phyloP scores from a whole-genome alignment of 2,797 vertebrate genomes.

The Harpagifer antarcticus region DNA sequence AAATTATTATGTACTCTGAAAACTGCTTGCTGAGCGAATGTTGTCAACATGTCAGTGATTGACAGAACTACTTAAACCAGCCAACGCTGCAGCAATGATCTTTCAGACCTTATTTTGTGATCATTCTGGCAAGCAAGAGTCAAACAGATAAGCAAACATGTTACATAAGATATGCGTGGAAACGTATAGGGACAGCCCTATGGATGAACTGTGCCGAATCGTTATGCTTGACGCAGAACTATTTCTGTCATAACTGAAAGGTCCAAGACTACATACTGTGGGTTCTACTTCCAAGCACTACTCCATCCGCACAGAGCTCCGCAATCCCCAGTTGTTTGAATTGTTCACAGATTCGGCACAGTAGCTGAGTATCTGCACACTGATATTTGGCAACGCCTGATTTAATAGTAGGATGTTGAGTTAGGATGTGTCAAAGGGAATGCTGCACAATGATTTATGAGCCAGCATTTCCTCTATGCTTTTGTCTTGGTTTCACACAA shows the following conservation, averaged over 20 bases:
- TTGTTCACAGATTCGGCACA: conserved; percentile 67
- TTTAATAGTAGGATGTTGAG: conserved; percentile 78
- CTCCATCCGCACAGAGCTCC: conserved; percentile 56
- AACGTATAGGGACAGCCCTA: conserved; percentile 34
- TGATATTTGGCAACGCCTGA: conserved; percentile 74
- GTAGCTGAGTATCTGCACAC: conserved; percentile 60
- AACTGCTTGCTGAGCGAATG: conserved; percentile 78
- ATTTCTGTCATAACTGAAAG: conserved; percentile 56
- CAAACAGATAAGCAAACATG: conserved; percentile 55
- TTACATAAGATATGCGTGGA: conserved; percentile 41
- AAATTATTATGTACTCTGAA: conserved; percentile 82
- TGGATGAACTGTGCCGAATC: conserved; percentile 54
- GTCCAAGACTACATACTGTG: conserved; percentile 63
- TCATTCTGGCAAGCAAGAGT: conserved; percentile 64
- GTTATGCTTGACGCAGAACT: conserved; percentile 39
- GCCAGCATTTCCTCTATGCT: conserved; percentile 73
- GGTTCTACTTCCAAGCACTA: conserved; percentile 60
- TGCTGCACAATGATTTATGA: conserved; percentile 82
- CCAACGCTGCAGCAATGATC: conserved; percentile 72
- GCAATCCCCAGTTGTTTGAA: conserved; percentile 75
- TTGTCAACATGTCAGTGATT: conserved; percentile 79
- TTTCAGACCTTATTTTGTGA: conserved; percentile 72
- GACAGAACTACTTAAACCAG: conserved; percentile 83
- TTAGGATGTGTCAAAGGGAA: conserved; percentile 79
- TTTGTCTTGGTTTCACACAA: conserved; percentile 82